Base-by-base conservation (phyloP, 2,113 vertebrate genomes). In the Bufo bufo region DNA sequence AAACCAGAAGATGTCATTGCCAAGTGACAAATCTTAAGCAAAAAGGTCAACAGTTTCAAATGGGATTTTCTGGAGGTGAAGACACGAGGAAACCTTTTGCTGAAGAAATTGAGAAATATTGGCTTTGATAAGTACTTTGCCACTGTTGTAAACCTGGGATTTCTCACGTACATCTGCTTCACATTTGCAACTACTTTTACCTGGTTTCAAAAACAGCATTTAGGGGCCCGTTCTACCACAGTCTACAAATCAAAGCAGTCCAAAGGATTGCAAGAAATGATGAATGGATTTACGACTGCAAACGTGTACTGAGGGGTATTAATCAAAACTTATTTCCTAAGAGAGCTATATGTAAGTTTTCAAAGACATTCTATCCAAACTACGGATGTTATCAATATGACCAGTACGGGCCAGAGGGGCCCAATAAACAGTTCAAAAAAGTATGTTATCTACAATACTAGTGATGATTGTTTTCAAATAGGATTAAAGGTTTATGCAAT, bases 91-190 rank as follows among this genome's bases (percentile, higher is more conserved):
- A 83, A 88, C 80, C 81, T 82, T 88, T 88, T 83, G 69, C 45
- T 52, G 56, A 5, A 84, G 71, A 77, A 84, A 84, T 84, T 77
- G 87, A 88, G 80, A 88, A 88, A 88, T 88, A 88, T 88, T 88
- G 87, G 45, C 87, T 88, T 66, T 83, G 87, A 88, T 88, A 88
- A 84, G 71, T 80, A 84, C 80, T 88, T 82, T 88, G 87, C 87
- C 87, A 88, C 87, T 88, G 87, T 88, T 83, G 69, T 88, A 82
- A 83, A 74, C 87, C 71, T 84, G 80, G 56, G 80, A 84, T 54
- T 88, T 88, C 71, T 65, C 47, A 63, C 47, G 11, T 71, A 77
- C 87, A 88, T 88, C 87, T 88, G 87, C 87, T 88, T 88, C 81
- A 83, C 43, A 88, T 88, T 88, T 84, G 74, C 71, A 61, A 61